These are phyloP conservation scores for Cacajao melanocephalus DNA, from an alignment of 2,797 vertebrate genomes.

Conservation along the genomic window DNA sequence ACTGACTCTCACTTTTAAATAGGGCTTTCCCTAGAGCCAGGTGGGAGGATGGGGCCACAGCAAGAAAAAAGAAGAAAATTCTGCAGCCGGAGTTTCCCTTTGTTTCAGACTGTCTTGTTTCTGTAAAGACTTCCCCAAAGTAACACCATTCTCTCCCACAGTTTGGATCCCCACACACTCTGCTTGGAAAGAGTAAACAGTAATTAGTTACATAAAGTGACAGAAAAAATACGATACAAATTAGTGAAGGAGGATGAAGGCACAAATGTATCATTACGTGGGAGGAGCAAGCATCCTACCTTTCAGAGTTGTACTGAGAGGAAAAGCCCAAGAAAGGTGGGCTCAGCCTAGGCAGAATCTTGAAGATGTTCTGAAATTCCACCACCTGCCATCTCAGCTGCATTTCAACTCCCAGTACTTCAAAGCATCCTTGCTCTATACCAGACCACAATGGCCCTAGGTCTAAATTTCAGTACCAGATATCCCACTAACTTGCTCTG, in stretches of 20 bases:
- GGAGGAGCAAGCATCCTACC: constrained; percentile 44
- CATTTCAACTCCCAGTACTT: not conserved
- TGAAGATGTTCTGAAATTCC: not conserved
- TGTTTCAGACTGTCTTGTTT: not conserved
- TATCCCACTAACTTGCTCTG: not conserved
- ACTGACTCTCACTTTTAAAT: not conserved
- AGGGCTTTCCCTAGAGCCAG: not conserved
- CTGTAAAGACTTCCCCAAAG: constrained; percentile 26
- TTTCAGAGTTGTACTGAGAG: not conserved
- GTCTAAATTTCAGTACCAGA: not conserved
- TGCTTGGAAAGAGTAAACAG: constrained; percentile 52
- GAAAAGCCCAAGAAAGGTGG: not conserved
- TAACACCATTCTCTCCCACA: constrained; percentile 25
- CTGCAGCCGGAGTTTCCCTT: not conserved
- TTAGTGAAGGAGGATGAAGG: constrained; percentile 57
- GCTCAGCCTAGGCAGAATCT: not conserved
- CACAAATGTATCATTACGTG: constrained; percentile 34
- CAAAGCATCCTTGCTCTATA: not conserved
- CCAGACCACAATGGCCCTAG: not conserved
- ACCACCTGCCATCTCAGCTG: not conserved
- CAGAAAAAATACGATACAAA: constrained; percentile 67
- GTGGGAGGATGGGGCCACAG: not conserved
- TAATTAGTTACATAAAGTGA: constrained; percentile 74
- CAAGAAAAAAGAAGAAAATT: not conserved
- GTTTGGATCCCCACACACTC: constrained; percentile 35